These are phyloP conservation scores for Delia radicum DNA, from an alignment of 1,140 invertebrate species.

Conservation along the genomic window DNA sequence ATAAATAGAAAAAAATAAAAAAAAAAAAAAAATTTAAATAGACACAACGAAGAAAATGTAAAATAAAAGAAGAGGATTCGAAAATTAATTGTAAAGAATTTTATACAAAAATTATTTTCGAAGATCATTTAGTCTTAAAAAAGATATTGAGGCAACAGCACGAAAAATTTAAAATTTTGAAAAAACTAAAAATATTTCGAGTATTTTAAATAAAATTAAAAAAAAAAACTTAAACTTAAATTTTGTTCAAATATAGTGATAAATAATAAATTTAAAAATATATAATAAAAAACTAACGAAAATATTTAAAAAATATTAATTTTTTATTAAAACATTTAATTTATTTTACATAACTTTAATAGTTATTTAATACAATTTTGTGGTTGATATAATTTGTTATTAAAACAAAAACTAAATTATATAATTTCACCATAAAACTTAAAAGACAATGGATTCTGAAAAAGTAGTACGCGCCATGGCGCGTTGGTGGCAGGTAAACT, in stretches of 20 bases:
- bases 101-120: constrained; percentile 4
- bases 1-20: neutral
- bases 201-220: neutral
- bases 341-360: neutral
- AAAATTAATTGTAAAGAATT: constrained; percentile 16
- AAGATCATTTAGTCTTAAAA: constrained; percentile 32
- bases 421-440: neutral
- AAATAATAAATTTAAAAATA: neutral
- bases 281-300: neutral
- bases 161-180: neutral
- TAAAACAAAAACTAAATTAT: neutral
- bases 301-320: neutral
- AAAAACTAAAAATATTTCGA: neutral
- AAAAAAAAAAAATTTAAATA: neutral
- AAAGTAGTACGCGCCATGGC: constrained; percentile 54
- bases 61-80: constrained; percentile 1
- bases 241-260: neutral
- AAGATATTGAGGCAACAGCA: constrained; percentile 29
- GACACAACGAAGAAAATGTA: neutral
- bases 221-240: neutral
- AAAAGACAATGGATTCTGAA: constrained; percentile 48
- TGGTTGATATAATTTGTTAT: neutral
- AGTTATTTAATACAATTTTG: neutral
- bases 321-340: neutral
- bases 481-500: constrained; percentile 55